Conservation (phyloP, 2,888 invertebrate species). For the Onthophagus sagittarius region DNA sequence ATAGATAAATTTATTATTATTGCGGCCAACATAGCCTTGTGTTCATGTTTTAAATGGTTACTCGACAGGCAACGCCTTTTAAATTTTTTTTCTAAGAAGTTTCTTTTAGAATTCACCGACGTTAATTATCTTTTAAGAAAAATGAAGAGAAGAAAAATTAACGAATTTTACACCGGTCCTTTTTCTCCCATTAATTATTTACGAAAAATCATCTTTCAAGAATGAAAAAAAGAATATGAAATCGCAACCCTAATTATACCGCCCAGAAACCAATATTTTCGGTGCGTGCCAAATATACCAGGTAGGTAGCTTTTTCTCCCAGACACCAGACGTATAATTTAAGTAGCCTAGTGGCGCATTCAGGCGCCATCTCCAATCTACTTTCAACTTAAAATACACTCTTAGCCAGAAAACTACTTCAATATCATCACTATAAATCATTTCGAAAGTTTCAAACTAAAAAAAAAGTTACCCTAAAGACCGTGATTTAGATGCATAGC, state of each 20-base stretch:
- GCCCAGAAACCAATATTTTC: neutral
- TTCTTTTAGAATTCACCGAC: neutral
- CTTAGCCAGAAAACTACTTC: neutral
- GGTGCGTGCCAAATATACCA: neutral
- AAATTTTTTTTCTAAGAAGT: neutral
- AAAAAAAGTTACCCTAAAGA: no score
- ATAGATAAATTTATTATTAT: neutral
- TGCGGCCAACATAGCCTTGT: neutral
- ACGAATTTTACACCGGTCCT: neutral
- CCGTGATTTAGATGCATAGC: no score
- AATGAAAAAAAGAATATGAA: neutral
- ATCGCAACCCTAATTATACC: neutral
- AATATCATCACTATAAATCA: neutral
- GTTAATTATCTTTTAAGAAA: neutral
- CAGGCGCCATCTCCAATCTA: neutral
- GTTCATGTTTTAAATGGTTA: neutral
- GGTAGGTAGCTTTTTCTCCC: neutral
- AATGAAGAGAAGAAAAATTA: neutral
- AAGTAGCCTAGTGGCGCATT: neutral
- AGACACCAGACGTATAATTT: neutral
- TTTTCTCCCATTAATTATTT: neutral
- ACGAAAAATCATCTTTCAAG: neutral
- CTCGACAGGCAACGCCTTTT: neutral
- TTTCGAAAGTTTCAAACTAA: neutral
- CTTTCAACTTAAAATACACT: neutral